These are phyloP conservation scores for Siniperca knerii DNA, from an alignment of 2,113 vertebrate species.

Conservation along the genomic window DNA sequence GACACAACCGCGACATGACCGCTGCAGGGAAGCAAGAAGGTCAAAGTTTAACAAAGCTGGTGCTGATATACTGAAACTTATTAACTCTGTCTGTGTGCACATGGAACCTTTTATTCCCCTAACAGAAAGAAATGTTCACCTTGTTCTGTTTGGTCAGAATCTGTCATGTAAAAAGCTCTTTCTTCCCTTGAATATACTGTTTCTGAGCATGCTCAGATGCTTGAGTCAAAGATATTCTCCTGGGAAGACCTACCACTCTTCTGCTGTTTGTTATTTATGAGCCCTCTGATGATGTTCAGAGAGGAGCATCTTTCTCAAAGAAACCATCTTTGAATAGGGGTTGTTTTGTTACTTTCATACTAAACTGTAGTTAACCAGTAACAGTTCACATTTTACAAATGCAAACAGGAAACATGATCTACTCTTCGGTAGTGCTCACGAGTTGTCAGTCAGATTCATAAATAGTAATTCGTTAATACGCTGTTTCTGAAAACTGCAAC, in stretches of 20 bases:
- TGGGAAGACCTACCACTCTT: background rate
- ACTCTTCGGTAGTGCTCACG: too few relatives aligned
- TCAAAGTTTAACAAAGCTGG: constrained; percentile 14
- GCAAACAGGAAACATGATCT: background rate
- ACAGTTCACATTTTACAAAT: too few relatives aligned
- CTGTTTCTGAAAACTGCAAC: background rate
- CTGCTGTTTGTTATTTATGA: background rate
- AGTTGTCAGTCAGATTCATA: background rate
- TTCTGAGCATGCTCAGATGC: background rate
- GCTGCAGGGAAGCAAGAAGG: constrained; percentile 25
- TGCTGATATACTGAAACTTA: background rate
- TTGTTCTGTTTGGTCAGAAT: background rate
- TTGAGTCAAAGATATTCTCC: background rate
- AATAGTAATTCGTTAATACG: background rate
- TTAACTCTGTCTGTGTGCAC: background rate
- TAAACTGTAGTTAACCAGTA: too few relatives aligned
- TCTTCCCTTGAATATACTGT: too few relatives aligned
- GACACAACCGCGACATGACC: background rate
- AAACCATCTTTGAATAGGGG: background rate
- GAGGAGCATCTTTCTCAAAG: background rate
- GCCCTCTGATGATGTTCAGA: background rate
- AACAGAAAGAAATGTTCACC: too few relatives aligned
- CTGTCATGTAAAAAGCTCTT: background rate
- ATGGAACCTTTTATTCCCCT: background rate
- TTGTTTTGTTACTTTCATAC: too few relatives aligned